A percentile compares a stretch with the other conserved stretches of the same genome.
Evolutionary conservation across 2,113 vertebrate genomes (phyloP).

Genomic region (Arvicanthis niloticus): DNA sequence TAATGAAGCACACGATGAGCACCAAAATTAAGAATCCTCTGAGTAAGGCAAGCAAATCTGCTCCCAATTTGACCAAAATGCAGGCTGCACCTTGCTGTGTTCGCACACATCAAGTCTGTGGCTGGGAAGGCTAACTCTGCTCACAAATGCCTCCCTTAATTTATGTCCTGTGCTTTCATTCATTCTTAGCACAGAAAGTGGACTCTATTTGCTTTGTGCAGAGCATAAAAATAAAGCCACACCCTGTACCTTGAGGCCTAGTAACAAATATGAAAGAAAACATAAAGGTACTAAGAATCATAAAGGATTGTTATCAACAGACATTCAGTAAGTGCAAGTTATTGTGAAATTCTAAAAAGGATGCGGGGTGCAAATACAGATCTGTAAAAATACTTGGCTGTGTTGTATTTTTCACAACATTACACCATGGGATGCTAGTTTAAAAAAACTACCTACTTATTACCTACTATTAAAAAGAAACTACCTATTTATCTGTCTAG

Average conservation of each 20-base stretch:
- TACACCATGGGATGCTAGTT: neutral
- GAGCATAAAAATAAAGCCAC: neutral
- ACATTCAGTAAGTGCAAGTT: neutral
- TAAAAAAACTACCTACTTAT: neutral
- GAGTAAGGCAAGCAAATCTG: neutral
- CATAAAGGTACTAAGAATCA: neutral
- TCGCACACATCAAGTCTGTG: neutral
- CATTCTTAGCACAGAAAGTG: neutral
- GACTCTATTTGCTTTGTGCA: neutral
- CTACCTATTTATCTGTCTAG: neutral
- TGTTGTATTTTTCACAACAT: conserved; percentile 16
- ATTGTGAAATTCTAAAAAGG: neutral
- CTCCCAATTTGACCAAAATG: neutral
- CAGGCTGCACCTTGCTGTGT: neutral
- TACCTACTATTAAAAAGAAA: conserved; percentile 15
- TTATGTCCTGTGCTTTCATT: neutral
- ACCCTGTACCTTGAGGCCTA: neutral
- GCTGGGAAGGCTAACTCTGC: neutral
- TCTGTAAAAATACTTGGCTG: neutral
- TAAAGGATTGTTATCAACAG: neutral
- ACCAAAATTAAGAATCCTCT: neutral
- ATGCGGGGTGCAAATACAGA: neutral
- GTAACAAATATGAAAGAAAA: conserved; percentile 9
- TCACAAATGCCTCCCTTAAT: neutral
- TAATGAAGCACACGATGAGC: neutral